phyloP scores from a whole-genome alignment of 2,113 vertebrate genomes.

The Oxyruncus cristatus region DNA sequence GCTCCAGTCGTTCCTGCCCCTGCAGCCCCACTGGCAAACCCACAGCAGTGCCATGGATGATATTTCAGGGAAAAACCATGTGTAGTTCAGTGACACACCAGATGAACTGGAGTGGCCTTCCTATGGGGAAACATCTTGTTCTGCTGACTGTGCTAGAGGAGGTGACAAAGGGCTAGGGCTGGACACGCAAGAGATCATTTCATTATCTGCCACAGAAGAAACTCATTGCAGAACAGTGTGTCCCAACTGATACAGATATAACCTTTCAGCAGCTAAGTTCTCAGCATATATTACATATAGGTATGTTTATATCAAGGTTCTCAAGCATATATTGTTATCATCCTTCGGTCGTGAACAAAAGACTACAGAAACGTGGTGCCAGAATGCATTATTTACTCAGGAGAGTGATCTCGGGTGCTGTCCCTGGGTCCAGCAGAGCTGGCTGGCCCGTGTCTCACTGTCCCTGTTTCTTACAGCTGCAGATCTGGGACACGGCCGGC shows the following conservation, averaged over 20 bases:
- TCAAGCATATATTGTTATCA: neutral
- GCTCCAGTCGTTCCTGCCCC: neutral
- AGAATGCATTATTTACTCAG: rapidly evolving
- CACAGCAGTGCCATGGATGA: rapidly evolving
- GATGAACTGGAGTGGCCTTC: neutral
- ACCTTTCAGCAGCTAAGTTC: neutral
- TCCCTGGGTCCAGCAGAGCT: neutral
- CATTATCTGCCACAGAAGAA: neutral
- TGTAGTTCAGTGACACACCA: neutral
- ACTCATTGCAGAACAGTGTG: neutral
- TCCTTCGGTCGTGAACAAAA: neutral
- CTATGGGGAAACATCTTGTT: neutral
- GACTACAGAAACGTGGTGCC: neutral
- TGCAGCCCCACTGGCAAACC: neutral
- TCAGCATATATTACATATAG: neutral
- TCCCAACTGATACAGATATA: rapidly evolving
- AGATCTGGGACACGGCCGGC: conserved; percentile 91
- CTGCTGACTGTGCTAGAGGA: neutral
- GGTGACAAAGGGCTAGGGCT: neutral
- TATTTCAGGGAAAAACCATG: neutral
- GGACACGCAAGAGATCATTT: neutral
- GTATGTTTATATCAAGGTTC: neutral
- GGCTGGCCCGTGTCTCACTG: neutral
- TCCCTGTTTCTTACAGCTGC: conserved; percentile 71
- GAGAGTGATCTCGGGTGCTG: neutral